Conservation (phyloP, 2,888 invertebrate species). For the Noctua janthe region DNA sequence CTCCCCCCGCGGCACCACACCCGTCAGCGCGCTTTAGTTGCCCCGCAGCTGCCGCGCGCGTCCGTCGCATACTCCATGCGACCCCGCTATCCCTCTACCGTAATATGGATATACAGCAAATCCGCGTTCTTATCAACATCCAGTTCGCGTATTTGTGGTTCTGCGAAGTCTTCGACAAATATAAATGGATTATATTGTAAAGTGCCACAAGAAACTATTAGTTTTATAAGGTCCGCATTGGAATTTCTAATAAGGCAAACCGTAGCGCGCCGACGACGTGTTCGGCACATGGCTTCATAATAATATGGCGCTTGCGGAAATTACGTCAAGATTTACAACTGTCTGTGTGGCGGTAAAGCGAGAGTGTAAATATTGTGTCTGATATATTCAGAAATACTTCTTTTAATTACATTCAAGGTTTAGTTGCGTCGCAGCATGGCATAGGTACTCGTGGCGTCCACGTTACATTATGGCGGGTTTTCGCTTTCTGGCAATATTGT, state of each 20-base stretch:
- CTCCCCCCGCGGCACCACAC: constrained; percentile 69
- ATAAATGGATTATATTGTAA: constrained; percentile 90
- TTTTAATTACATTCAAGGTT: constrained; percentile 61
- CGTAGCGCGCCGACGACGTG: constrained; percentile 84
- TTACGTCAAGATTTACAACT: constrained; percentile 79
- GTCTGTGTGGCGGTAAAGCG: constrained; percentile 76
- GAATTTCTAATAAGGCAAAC: constrained; percentile 88
- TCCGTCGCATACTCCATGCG: constrained; percentile 88
- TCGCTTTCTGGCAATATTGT: constrained; percentile 70
- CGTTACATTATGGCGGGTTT: constrained; percentile 86
- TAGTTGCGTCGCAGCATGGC: constrained; percentile 74
- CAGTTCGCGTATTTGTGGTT: constrained; percentile 89
- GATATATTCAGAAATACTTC: constrained; percentile 59
- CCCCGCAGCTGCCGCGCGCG: constrained; percentile 89
- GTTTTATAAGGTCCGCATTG: constrained; percentile 88
- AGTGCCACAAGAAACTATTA: constrained; percentile 81
- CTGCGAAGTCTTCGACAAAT: constrained; percentile 88
- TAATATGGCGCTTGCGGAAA: constrained; percentile 86
- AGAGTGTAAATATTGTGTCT: constrained; percentile 78
- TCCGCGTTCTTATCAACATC: constrained; percentile 87
- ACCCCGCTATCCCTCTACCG: constrained; percentile 82
- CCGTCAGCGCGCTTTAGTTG: constrained; percentile 81
- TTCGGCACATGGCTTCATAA: constrained; percentile 88
- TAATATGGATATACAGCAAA: constrained; percentile 90
- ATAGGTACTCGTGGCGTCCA: constrained; percentile 86